phyloP scores from a whole-genome alignment of 2,888 invertebrate species.

The Lepidochitona cinerea region DNA sequence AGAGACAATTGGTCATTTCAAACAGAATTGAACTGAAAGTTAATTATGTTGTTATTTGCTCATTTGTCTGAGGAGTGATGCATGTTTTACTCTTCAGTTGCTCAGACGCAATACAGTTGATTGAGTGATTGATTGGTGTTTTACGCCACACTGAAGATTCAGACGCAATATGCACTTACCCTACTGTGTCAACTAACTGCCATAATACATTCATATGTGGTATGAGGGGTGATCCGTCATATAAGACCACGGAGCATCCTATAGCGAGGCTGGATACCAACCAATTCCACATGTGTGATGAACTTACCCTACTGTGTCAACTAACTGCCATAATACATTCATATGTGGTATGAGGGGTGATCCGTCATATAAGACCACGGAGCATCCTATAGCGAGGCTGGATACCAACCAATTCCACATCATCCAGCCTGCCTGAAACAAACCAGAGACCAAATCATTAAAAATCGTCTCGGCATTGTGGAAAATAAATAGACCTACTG shows the following conservation, averaged over 20 bases:
- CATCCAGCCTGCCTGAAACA: conserved; percentile 75
- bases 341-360: conserved; percentile 73
- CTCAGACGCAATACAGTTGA: too few species aligned
- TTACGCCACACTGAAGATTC: too few species aligned
- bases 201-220: conserved; percentile 73
- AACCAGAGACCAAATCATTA: too few species aligned
- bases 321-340: conserved; percentile 73
- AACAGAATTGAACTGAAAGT: too few species aligned
- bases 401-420: conserved; percentile 77
- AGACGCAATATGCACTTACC: too few species aligned
- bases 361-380: conserved; percentile 75
- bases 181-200: conserved; percentile 72
- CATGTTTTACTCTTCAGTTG: too few species aligned
- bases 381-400: conserved; percentile 71
- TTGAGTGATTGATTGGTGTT: too few species aligned
- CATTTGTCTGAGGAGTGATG: too few species aligned
- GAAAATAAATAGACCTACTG: too few species aligned
- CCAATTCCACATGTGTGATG: conserved; percentile 64
- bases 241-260: conserved; percentile 73
- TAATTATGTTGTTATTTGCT: too few species aligned
- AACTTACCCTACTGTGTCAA: conserved; percentile 69
- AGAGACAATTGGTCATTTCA: too few species aligned
- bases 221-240: conserved; percentile 75
- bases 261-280: conserved; percentile 71
- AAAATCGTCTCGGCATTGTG: too few species aligned